Base-by-base conservation (phyloP, 2,797 vertebrate genomes). In the Chaetophractus vellerosus region DNA sequence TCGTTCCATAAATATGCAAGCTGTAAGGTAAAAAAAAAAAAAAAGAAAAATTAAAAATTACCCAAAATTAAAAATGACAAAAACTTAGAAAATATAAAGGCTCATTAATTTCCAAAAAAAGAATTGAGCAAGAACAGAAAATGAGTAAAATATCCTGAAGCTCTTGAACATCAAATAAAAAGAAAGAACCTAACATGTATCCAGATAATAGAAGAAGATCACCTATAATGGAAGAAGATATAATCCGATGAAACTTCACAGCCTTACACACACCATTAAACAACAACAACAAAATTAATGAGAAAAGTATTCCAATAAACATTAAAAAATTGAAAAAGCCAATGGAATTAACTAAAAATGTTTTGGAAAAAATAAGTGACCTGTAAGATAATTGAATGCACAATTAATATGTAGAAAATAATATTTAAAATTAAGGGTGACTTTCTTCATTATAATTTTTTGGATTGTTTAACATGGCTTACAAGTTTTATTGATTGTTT, bases 21-120 rank as follows among this genome's bases (percentile, higher is more conserved):
- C n/a, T n/a, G n/a, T n/a, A n/a, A n/a, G n/a, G n/a, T n/a, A n/a
- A n/a, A n/a, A n/a, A n/a, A n/a, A n/a, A n/a, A n/a, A n/a, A n/a
- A n/a, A n/a, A n/a, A n/a, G n/a, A 61, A 12, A 26, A 10, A 61
- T 24, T 50, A 45, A 45, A 59, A 11, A 19, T 83, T 64, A 45
- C 82, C 59, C 26, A 83, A 55, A 38, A 15, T 79, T 61, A 66
- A 71, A 95, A 59, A 36, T n/a, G 7, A 36, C 28, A 83, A 83
- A 92, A 89, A 19, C 15, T 1, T 55, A 64, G 18, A 71, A 55
- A 78, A 38, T 33, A 78, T 75, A 90, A 85, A 45, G 41, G 41
- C 36, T 78, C 63, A 64, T 6, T 88, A 45, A 79, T 64, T 83
- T 78, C 26, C n/a, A n/a, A 92, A 19, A 57, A 88, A 92, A 72